A percentile compares a stretch with the other conserved stretches of the same genome.
These are phyloP conservation scores for Protophormia terraenovae DNA, from an alignment of 2,888 invertebrate species.

Conservation along the genomic window DNA sequence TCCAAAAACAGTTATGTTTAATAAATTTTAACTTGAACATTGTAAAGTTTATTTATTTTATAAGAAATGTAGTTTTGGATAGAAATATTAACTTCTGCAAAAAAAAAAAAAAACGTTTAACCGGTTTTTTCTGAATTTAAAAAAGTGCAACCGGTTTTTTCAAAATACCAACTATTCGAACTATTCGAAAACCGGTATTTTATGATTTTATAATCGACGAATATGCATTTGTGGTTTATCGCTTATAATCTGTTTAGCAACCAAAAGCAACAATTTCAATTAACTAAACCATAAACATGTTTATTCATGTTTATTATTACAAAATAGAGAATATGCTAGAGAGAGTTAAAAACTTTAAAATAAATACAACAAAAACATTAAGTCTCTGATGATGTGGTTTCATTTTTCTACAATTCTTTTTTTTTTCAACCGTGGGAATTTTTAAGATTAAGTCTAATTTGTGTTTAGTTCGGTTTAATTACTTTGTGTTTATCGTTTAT, in stretches of 20 bases:
- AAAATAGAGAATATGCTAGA: background rate
- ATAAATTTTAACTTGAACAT: too few species aligned
- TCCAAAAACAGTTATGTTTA: too few species aligned
- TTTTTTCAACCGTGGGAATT: conserved; percentile 53
- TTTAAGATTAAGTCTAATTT: conserved; percentile 50
- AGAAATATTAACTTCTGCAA: too few species aligned
- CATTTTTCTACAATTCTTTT: background rate
- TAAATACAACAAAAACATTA: background rate
- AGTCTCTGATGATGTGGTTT: conserved; percentile 26
- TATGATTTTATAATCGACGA: too few species aligned
- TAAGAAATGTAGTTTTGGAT: too few species aligned
- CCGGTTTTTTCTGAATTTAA: too few species aligned
- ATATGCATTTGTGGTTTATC: background rate
- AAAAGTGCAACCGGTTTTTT: too few species aligned
- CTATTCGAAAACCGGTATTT: too few species aligned
- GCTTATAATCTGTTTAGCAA: background rate
- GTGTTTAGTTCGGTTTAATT: background rate
- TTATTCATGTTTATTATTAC: background rate
- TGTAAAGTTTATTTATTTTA: too few species aligned
- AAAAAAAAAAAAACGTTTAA: too few species aligned
- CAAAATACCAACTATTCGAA: too few species aligned
- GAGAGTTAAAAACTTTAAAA: background rate
- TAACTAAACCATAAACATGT: background rate
- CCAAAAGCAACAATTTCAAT: background rate
- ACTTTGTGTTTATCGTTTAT: conserved; percentile 49